phyloP scores from a whole-genome alignment of 2,888 invertebrate species.

The Rutpela maculata region DNA sequence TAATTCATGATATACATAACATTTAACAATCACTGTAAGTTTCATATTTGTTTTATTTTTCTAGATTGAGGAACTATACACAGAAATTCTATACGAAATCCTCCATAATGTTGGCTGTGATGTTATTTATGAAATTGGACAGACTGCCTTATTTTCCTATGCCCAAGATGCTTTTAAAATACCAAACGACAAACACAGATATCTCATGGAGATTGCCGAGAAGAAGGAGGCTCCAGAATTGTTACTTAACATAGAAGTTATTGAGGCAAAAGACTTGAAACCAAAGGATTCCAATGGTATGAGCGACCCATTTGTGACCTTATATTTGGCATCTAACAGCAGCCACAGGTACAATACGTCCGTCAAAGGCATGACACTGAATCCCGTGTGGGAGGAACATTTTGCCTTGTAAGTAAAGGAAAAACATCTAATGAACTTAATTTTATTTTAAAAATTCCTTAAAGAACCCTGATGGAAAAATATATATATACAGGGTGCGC shows the following conservation, averaged over 20 bases:
- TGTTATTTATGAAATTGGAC: slow-evolving; percentile 82
- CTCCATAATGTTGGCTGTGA: slow-evolving; percentile 90
- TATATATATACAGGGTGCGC: no score
- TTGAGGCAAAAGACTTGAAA: slow-evolving; percentile 89
- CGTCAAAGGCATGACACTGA: slow-evolving; percentile 92
- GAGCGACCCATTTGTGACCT: slow-evolving; percentile 97
- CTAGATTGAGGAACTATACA: slow-evolving; percentile 91
- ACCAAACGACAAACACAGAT: slow-evolving; percentile 84
- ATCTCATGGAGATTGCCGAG: slow-evolving; percentile 82
- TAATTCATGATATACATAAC: no score
- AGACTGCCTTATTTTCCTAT: slow-evolving; percentile 83
- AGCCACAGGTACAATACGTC: slow-evolving; percentile 91
- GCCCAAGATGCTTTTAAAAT: slow-evolving; percentile 89
- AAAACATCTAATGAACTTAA: background rate
- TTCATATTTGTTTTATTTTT: slow-evolving; percentile 62
- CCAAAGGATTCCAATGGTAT: slow-evolving; percentile 94
- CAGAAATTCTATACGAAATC: slow-evolving; percentile 88
- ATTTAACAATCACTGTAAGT: background rate
- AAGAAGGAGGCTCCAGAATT: slow-evolving; percentile 90
- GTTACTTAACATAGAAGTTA: slow-evolving; percentile 88
- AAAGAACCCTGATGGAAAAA: no score
- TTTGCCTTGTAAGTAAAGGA: slow-evolving; percentile 89
- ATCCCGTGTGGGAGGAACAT: slow-evolving; percentile 97
- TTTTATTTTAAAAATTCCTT: no score
- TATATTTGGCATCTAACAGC: slow-evolving; percentile 87